Percentiles rank a stretch among this genome's conserved stretches.
These are phyloP conservation scores for Macrosoma leucophasiata DNA, from an alignment of 2,888 invertebrate species.

Conservation along the genomic window DNA sequence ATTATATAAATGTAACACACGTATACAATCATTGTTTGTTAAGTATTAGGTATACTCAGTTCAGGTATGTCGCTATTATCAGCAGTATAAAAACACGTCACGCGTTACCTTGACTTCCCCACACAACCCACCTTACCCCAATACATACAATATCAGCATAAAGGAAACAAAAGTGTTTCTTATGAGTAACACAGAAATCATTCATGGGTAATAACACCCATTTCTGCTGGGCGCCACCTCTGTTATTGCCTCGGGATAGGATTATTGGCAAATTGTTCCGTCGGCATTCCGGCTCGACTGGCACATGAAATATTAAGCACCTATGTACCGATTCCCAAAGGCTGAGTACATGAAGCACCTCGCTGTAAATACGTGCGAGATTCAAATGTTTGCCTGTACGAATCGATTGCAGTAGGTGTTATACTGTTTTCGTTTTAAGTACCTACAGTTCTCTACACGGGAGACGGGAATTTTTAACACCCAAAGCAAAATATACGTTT, in stretches of 20 bases:
- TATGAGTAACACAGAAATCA: constrained; percentile 42
- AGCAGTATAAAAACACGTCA: no score
- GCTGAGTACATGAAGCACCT: constrained; percentile 4
- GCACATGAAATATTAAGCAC: constrained; percentile 68
- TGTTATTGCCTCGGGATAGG: constrained; percentile 65
- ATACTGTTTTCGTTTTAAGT: no score
- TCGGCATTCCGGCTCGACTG: constrained; percentile 59
- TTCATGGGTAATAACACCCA: constrained; percentile 64
- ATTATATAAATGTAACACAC: no score
- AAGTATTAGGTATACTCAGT: no score
- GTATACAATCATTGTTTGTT: no score
- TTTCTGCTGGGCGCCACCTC: constrained; percentile 61
- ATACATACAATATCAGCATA: constrained; percentile 25
- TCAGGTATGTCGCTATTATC: no score
- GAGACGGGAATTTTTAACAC: no score
- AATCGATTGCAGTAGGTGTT: no score
- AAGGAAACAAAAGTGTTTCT: constrained; percentile 38
- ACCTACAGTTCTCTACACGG: no score
- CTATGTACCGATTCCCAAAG: constrained; percentile 36
- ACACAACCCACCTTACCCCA: no score
- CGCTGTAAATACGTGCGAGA: constrained; percentile 10
- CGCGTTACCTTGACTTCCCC: no score
- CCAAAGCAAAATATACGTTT: no score
- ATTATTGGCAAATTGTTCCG: constrained; percentile 73
- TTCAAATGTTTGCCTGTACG: constrained; percentile 15